Percentiles rank a stretch among this genome's conserved stretches.
These are phyloP conservation scores for Psylliodes chrysocephalus DNA, from an alignment of 2,888 invertebrate species.

Conservation along the genomic window DNA sequence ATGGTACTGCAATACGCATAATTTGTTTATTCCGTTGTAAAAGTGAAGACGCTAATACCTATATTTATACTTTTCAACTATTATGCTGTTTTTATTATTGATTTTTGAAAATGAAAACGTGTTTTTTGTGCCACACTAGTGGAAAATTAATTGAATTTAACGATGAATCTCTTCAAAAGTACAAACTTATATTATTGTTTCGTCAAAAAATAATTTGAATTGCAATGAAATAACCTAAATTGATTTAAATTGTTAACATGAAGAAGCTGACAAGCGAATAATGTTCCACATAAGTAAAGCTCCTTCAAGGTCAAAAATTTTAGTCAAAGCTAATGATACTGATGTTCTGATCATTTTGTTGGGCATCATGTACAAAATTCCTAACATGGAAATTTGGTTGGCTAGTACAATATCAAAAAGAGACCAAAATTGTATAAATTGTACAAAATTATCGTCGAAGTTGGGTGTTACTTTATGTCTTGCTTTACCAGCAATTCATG, in stretches of 20 bases:
- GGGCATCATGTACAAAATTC: slow-evolving; percentile 48
- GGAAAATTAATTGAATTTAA: no score
- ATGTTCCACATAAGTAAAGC: slow-evolving; percentile 45
- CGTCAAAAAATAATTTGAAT: no score
- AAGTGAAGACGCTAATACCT: no score
- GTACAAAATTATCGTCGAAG: slow-evolving; percentile 43
- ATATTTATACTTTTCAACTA: no score
- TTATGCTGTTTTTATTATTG: neutral
- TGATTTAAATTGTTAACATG: slow-evolving; percentile 43
- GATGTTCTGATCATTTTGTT: slow-evolving; percentile 50
- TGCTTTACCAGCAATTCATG: neutral
- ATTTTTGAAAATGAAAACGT: neutral
- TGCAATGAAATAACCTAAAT: no score
- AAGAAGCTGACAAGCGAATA: slow-evolving; percentile 50
- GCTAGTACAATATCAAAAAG: slow-evolving; percentile 31
- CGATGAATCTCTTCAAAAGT: no score
- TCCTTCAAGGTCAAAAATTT: slow-evolving; percentile 19
- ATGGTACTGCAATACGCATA: no score
- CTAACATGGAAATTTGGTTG: slow-evolving; percentile 42
- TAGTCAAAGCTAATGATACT: slow-evolving; percentile 29
- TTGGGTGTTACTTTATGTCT: slow-evolving; percentile 26
- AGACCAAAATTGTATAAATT: slow-evolving; percentile 17
- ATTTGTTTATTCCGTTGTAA: no score
- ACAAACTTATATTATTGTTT: no score
- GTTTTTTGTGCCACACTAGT: neutral